A percentile compares a stretch with the other conserved stretches of the same genome.
phyloP scores from a whole-genome alignment of 2,888 invertebrate genomes.

The Arenicola marina region DNA sequence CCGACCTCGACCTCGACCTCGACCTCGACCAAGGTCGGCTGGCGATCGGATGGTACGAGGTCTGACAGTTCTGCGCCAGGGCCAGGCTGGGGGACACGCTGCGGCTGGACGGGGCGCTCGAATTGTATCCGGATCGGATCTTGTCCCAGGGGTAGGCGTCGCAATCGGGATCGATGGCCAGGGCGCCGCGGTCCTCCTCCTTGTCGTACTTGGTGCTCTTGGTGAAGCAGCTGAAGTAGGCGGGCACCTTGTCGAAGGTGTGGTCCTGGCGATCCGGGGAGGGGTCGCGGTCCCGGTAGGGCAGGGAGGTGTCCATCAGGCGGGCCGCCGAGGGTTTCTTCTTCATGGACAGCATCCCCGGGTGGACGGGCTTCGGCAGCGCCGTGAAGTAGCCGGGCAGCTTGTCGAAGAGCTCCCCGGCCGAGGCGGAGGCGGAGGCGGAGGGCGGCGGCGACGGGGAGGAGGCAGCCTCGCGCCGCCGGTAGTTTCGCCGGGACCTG shows the following conservation, averaged over 20 bases:
- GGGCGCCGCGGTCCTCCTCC: neutral
- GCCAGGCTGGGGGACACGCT: neutral
- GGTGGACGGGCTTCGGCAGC: neutral
- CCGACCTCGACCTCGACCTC: conserved; percentile 1
- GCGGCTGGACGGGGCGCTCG: neutral
- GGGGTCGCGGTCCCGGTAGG: neutral
- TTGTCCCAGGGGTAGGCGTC: conserved; percentile 1
- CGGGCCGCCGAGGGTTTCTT: neutral
- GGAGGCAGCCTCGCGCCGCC: no score
- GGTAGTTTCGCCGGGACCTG: no score
- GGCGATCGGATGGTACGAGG: neutral
- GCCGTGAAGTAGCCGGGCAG: conserved; percentile 2
- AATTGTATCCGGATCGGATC: neutral
- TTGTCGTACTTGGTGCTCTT: conserved; percentile 55
- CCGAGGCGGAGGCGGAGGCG: no score
- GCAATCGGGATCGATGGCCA: neutral
- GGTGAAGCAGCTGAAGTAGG: conserved; percentile 54
- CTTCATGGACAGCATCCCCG: neutral
- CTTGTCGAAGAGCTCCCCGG: no score
- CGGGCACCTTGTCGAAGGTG: conserved; percentile 45
- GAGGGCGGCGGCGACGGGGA: no score
- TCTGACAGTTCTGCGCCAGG: neutral
- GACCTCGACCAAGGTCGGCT: conserved; percentile 1
- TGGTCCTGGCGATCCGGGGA: conserved; percentile 21
- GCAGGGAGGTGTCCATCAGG: neutral